A percentile compares a stretch with the other conserved stretches of the same genome.
These are phyloP conservation scores for Agrochola litura DNA, from an alignment of 2,888 invertebrate genomes.

Conservation along the genomic window DNA sequence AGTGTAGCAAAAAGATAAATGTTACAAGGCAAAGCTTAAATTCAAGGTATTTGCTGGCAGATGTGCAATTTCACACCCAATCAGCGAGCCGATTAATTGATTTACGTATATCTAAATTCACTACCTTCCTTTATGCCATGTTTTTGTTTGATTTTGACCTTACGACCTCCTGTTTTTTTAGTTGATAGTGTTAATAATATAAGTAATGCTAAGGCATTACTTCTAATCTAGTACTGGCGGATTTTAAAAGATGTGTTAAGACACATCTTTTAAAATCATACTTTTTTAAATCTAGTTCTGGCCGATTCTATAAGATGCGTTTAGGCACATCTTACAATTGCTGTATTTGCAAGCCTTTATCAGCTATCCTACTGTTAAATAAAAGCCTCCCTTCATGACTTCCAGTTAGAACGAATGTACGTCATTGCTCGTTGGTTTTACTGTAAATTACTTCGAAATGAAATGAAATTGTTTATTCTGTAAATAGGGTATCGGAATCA, in stretches of 20 bases:
- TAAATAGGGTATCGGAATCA: too few relatives aligned
- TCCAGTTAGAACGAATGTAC: background rate
- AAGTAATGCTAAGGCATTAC: too few relatives aligned
- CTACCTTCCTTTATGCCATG: constrained; percentile 2
- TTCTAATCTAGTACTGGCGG: too few relatives aligned
- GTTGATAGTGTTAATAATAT: background rate
- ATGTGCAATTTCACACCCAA: constrained; percentile 43
- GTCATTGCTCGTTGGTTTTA: background rate
- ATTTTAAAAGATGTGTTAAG: constrained; percentile 6
- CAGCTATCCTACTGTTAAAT: background rate
- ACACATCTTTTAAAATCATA: too few relatives aligned
- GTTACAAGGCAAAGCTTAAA: constrained; percentile 46
- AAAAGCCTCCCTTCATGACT: background rate
- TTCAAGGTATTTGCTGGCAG: constrained; percentile 39
- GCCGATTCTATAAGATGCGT: background rate
- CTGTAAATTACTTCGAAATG: too few relatives aligned
- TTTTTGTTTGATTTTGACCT: background rate
- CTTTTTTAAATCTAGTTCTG: too few relatives aligned
- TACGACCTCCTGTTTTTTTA: background rate
- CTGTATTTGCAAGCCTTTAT: background rate
- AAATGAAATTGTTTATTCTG: too few relatives aligned
- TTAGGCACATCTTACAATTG: background rate
- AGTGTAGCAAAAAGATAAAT: constrained; percentile 17
- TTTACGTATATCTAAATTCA: constrained; percentile 6
- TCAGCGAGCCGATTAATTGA: constrained; percentile 37